Conservation (phyloP, 2,113 vertebrate species). For the Siphamia tubifer region DNA sequence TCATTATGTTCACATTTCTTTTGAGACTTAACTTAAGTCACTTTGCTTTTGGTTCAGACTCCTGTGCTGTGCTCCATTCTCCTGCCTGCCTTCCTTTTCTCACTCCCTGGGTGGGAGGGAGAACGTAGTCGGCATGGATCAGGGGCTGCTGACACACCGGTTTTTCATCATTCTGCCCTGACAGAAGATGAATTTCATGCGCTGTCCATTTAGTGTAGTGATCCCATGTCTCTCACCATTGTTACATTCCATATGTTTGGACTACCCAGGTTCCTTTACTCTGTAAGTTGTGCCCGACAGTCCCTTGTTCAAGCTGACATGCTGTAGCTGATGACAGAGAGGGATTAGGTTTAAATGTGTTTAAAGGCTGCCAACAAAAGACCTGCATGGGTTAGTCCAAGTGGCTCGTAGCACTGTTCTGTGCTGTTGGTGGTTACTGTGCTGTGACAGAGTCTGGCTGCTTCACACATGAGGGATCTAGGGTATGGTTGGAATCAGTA, state of each 20-base stretch:
- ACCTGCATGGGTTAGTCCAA: constrained; percentile 50
- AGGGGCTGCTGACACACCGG: constrained; percentile 56
- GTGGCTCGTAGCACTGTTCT: constrained; percentile 50
- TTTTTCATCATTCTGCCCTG: constrained; percentile 50
- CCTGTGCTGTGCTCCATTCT: not conserved
- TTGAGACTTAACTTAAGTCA: not conserved
- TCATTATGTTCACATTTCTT: not conserved
- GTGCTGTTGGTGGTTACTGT: constrained; percentile 50
- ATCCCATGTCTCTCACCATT: constrained; percentile 5
- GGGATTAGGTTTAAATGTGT: constrained; percentile 48
- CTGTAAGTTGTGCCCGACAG: not conserved
- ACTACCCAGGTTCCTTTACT: constrained; percentile 3
- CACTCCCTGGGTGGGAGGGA: constrained; percentile 47
- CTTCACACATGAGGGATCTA: constrained; percentile 39
- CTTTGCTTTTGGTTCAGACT: not conserved
- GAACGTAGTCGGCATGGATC: constrained; percentile 30
- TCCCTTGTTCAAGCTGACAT: constrained; percentile 8
- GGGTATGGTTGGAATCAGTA: constrained; percentile 24
- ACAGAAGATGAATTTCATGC: constrained; percentile 52
- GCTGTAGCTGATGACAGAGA: constrained; percentile 23
- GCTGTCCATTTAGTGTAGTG: constrained; percentile 54
- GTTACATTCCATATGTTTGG: constrained; percentile 41
- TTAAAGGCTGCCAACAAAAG: constrained; percentile 46
- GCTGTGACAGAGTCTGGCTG: constrained; percentile 53
- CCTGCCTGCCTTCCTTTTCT: not conserved